phyloP scores from a whole-genome alignment of 2,888 invertebrate species.

The Dolichopus griseipennis region DNA sequence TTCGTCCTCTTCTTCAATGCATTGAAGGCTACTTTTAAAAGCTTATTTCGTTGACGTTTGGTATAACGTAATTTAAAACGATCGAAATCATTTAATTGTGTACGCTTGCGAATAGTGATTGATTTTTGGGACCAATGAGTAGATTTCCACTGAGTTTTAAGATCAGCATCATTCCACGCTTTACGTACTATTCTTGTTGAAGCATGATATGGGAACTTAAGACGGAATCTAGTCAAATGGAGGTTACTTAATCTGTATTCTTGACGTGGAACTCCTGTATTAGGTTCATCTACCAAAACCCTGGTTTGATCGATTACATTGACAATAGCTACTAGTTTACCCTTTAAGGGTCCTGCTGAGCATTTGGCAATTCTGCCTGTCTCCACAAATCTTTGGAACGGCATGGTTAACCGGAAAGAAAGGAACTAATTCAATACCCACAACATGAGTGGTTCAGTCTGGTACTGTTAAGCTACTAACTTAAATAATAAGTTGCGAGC shows the following conservation, averaged over 20 bases:
- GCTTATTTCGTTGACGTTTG: conserved; percentile 74
- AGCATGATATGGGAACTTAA: conserved; percentile 78
- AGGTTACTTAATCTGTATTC: conserved; percentile 80
- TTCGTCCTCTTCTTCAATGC: conserved; percentile 60
- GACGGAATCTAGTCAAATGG: conserved; percentile 84
- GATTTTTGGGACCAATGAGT: conserved; percentile 88
- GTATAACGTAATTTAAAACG: conserved; percentile 90
- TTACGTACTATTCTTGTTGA: conserved; percentile 80
- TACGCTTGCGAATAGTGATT: conserved; percentile 74
- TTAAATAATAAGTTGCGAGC: too few relatives aligned
- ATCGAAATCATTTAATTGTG: conserved; percentile 85
- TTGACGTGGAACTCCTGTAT: conserved; percentile 46
- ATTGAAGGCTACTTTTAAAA: conserved; percentile 67
- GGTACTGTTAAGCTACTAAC: too few relatives aligned
- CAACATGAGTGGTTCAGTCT: too few relatives aligned
- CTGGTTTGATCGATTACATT: conserved; percentile 60
- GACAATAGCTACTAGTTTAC: conserved; percentile 88
- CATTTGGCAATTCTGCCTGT: conserved; percentile 96
- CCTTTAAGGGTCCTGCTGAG: conserved; percentile 79
- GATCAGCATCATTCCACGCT: conserved; percentile 78
- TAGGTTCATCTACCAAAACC: conserved; percentile 19
- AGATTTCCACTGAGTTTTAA: conserved; percentile 80
- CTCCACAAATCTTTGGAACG: conserved; percentile 89
- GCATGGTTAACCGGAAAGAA: too few relatives aligned
- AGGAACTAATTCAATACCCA: too few relatives aligned